Percentiles rank a stretch among this genome's conserved stretches.
phyloP scores from a whole-genome alignment of 2,797 vertebrate species.

The Manis pentadactyla region DNA sequence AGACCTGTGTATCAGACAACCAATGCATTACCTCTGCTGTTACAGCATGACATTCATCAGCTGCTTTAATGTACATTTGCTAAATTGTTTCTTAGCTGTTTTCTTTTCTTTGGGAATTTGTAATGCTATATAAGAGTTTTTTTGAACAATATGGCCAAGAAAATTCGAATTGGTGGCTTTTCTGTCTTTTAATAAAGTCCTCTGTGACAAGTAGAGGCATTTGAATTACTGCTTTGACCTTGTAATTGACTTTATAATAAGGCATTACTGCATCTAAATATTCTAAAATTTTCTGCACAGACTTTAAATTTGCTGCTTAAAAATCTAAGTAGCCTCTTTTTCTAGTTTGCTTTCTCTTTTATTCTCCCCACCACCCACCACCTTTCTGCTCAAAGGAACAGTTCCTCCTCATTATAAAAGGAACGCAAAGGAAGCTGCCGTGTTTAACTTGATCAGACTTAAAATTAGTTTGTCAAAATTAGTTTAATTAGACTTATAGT shows the following conservation, averaged over 20 bases:
- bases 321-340: not conserved
- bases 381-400: not conserved
- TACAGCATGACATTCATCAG: not conserved
- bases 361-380: no score
- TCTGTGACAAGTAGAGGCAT: slow-evolving; percentile 25
- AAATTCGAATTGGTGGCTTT: slow-evolving; percentile 28
- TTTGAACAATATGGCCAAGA: not conserved
- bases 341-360: not conserved
- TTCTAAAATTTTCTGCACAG: not conserved
- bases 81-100: slow-evolving; percentile 1
- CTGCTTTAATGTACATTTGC: not conserved
- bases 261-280: not conserved
- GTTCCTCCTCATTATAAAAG: not conserved
- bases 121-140: not conserved
- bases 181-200: not conserved
- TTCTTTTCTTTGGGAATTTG: slow-evolving; percentile 15
- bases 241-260: slow-evolving; percentile 17
- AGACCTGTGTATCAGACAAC: not conserved
- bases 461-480: not conserved
- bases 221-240: slow-evolving; percentile 22
- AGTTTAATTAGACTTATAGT: not conserved
- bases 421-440: not conserved
- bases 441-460: not conserved
- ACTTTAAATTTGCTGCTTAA: not conserved
- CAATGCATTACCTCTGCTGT: not conserved